A percentile compares a stretch with the other conserved stretches of the same genome.
These are phyloP conservation scores for Patella depressa DNA, from an alignment of 2,888 invertebrate species.

Conservation along the genomic window DNA sequence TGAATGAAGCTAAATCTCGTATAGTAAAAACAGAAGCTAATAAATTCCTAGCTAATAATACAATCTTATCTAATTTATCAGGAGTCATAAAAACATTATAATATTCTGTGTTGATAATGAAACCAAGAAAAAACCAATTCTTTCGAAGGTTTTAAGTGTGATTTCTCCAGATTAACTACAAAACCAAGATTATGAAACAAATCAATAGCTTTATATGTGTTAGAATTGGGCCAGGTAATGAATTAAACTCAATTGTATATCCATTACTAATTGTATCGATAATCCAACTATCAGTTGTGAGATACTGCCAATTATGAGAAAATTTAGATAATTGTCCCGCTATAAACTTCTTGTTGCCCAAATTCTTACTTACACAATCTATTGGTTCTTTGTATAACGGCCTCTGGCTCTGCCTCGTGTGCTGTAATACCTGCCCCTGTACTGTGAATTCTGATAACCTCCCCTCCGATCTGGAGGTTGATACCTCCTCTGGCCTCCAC, in stretches of 20 bases:
- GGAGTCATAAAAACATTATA: not conserved
- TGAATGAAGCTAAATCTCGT: not conserved
- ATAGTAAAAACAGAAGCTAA: not conserved
- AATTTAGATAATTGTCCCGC: not conserved
- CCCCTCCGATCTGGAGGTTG: not conserved
- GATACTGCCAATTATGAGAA: not conserved
- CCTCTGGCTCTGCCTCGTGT: not conserved
- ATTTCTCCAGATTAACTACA: not conserved
- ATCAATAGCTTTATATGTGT: too few relatives aligned
- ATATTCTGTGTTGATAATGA: not conserved
- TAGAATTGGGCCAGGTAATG: not conserved
- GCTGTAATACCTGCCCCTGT: not conserved
- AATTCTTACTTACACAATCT: not conserved
- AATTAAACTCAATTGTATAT: not conserved
- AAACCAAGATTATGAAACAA: too few relatives aligned
- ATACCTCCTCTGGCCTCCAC: not conserved
- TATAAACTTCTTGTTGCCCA: not conserved
- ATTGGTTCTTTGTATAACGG: not conserved
- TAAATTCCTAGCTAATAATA: not conserved
- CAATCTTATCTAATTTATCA: not conserved
- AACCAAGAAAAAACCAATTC: not conserved
- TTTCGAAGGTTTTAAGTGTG: not conserved
- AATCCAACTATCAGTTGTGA: constrained; percentile 1
- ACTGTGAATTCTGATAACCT: not conserved
- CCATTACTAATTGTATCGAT: not conserved